Evolutionary conservation across 53 echinoderm and acorn worm genomes (phyloP).

Genomic region (Antedon mediterranea): DNA sequence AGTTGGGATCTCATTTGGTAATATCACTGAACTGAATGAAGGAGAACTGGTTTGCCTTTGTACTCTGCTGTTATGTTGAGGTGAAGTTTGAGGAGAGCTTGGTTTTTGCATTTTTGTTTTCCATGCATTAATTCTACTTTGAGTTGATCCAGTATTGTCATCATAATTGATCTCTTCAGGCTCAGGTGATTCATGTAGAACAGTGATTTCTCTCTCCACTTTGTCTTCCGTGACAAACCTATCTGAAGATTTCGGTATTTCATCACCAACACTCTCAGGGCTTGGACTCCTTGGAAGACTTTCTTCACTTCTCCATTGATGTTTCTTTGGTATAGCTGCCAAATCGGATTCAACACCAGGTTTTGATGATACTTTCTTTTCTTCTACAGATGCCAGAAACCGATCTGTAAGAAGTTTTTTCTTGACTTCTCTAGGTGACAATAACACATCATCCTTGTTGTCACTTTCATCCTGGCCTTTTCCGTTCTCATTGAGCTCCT

Average conservation of each 20-base stretch:
- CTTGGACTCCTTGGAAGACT: neutral
- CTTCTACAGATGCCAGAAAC: neutral
- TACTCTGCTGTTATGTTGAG: neutral
- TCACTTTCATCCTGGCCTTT: neutral
- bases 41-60: neutral
- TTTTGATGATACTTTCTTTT: neutral
- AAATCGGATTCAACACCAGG: neutral
- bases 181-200: neutral
- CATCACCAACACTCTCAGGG: neutral
- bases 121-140: neutral
- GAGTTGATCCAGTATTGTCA: constrained; percentile 4
- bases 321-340: neutral
- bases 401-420: neutral
- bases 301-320: neutral
- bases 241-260: neutral
- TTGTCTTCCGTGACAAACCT: neutral
- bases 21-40: neutral
- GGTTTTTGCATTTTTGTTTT: neutral
- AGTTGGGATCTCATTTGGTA: neutral
- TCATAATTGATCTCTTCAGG: constrained; percentile 2
- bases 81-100: neutral
- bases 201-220: neutral
- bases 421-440: neutral
- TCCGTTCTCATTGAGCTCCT: neutral
- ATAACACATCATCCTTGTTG: neutral